Conservation (phyloP, 2,888 invertebrate species). For the Autographa pulchrina region DNA sequence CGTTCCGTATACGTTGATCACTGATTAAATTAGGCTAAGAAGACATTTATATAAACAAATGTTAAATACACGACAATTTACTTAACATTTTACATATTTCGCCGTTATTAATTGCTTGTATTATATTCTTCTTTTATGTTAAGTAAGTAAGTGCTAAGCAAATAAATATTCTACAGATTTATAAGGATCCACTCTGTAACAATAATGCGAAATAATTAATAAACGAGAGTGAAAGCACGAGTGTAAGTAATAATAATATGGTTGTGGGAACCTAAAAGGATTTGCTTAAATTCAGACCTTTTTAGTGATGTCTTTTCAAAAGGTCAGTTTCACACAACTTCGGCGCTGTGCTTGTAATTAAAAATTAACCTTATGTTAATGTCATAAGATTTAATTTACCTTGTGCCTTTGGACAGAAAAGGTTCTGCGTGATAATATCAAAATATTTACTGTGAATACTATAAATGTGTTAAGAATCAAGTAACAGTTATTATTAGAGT, state of each 20-base stretch:
- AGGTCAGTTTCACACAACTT: background rate
- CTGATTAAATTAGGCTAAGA: too few relatives aligned
- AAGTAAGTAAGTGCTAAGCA: background rate
- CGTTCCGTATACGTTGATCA: too few relatives aligned
- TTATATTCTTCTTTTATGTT: too few relatives aligned
- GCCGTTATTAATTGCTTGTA: too few relatives aligned
- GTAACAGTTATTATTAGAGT: background rate
- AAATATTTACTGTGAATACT: background rate
- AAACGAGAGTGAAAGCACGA: background rate
- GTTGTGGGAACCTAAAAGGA: constrained; percentile 1
- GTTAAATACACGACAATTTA: too few relatives aligned
- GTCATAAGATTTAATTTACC: background rate
- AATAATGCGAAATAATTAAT: background rate
- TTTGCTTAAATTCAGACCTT: background rate
- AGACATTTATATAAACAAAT: too few relatives aligned
- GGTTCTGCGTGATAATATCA: background rate
- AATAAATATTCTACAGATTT: background rate
- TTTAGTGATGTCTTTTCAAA: constrained; percentile 4
- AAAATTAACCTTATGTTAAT: background rate
- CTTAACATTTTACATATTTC: too few relatives aligned
- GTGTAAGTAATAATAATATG: background rate
- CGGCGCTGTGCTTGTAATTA: background rate
- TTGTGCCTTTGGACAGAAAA: accelerated
- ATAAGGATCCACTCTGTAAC: background rate
- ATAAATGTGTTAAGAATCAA: background rate